These are phyloP conservation scores for Elysia chlorotica DNA, from an alignment of 1,140 invertebrate species.

Conservation along the genomic window DNA sequence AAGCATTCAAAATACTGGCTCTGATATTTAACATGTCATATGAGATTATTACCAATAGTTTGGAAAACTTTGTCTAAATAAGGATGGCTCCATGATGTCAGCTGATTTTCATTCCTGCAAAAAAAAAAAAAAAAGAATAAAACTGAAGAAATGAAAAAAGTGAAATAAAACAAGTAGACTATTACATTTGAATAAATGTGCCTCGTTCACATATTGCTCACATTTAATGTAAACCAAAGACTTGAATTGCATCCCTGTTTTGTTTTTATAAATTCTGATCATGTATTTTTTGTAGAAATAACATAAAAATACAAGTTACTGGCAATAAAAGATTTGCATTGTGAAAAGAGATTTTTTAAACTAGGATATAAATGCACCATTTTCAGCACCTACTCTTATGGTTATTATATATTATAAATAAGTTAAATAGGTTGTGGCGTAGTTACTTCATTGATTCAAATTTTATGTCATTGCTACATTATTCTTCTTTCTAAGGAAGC, in stretches of 20 bases:
- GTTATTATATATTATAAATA: too few relatives aligned
- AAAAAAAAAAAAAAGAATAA: not conserved
- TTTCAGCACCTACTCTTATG: too few relatives aligned
- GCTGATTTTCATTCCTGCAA: not conserved
- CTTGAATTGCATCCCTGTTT: not conserved
- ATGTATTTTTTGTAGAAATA: too few relatives aligned
- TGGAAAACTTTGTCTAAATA: conserved; percentile 46
- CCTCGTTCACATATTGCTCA: not conserved
- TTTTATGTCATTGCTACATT: too few relatives aligned
- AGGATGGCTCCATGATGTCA: conserved; percentile 58
- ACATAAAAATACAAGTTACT: not conserved
- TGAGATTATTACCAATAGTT: conserved; percentile 42
- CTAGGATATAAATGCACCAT: too few relatives aligned
- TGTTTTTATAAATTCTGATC: too few relatives aligned
- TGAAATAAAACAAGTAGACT: not conserved
- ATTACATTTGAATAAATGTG: not conserved
- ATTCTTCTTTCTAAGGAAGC: too few relatives aligned
- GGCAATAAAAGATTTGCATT: too few relatives aligned
- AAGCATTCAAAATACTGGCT: not conserved
- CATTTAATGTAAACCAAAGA: not conserved
- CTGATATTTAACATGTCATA: not conserved
- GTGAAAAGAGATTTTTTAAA: too few relatives aligned
- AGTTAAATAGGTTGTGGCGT: too few relatives aligned
- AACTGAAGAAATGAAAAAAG: not conserved
- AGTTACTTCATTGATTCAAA: too few relatives aligned